A percentile compares a stretch with the other conserved stretches of the same genome.
phyloP scores from a whole-genome alignment of 2,113 vertebrate genomes.

The Trogon surrucura region DNA sequence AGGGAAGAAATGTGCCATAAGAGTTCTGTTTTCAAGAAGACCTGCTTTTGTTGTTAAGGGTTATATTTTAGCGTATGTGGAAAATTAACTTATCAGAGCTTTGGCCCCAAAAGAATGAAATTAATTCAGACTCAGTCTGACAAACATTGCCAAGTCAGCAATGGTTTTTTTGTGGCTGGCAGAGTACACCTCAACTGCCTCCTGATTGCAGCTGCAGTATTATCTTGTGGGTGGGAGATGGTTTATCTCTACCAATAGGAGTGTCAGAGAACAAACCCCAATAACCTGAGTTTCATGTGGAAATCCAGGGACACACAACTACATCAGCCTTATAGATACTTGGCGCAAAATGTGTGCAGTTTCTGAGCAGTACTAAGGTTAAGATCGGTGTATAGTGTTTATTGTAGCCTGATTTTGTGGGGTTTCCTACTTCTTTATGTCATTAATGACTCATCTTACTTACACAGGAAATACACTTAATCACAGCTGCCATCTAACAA shows the following conservation, averaged over 20 bases:
- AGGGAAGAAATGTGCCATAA: background rate
- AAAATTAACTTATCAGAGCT: background rate
- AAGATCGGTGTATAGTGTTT: background rate
- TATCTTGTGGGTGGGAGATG: background rate
- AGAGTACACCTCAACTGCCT: background rate
- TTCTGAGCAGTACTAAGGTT: background rate
- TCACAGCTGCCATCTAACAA: background rate
- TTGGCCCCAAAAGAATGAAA: background rate
- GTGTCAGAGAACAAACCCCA: background rate
- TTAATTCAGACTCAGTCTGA: background rate
- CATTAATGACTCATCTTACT: background rate
- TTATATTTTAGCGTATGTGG: background rate
- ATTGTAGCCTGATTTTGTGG: background rate
- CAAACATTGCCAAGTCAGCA: accelerated
- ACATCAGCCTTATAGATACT: background rate
- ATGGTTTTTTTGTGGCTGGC: background rate
- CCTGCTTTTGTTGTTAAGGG: background rate
- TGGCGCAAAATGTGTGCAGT: background rate
- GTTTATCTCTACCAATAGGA: background rate
- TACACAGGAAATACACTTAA: background rate
- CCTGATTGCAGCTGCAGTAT: background rate
- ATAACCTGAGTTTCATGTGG: background rate
- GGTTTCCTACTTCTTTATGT: background rate
- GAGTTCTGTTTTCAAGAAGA: background rate
- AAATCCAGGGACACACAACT: background rate